Conservation (phyloP, 1,140 invertebrate species). For the Brachystomella parvula region DNA sequence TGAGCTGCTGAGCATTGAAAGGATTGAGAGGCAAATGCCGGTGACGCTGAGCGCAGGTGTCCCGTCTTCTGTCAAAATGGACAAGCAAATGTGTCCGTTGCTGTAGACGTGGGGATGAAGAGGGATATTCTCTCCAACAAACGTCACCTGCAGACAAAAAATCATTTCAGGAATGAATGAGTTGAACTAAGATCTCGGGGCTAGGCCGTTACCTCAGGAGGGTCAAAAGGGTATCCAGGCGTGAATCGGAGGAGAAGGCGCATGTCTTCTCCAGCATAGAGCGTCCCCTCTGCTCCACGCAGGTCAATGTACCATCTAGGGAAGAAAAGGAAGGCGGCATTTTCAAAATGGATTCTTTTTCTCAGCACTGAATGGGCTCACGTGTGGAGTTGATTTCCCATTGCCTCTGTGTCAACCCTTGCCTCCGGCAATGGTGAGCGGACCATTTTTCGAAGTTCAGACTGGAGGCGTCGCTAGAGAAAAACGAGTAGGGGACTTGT, state of each 20-base stretch:
- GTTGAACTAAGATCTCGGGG: no score
- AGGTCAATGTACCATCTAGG: conserved; percentile 6
- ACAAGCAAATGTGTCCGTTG: conserved; percentile 26
- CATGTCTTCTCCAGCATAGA: conserved; percentile 13
- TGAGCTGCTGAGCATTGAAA: conserved; percentile 19
- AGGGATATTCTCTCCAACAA: conserved; percentile 14
- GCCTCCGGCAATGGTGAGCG: no score
- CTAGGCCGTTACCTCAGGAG: conserved; percentile 15
- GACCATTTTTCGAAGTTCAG: no score
- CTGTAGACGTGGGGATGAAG: conserved; percentile 20
- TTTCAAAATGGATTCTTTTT: no score
- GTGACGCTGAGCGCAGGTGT: conserved; percentile 9
- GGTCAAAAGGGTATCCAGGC: conserved; percentile 11
- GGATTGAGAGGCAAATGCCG: conserved; percentile 14
- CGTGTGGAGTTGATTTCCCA: background rate
- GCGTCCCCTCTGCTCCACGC: background rate
- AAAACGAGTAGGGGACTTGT: no score
- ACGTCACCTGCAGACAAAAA: no score
- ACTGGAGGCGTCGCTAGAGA: no score
- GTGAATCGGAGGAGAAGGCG: background rate
- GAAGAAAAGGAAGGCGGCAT: no score
- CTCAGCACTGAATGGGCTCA: no score
- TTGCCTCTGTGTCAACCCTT: background rate
- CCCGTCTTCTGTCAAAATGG: conserved; percentile 18
- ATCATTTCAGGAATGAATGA: no score